phyloP scores from a whole-genome alignment of 2,797 vertebrate species.

The Sebastes matsubarae region DNA sequence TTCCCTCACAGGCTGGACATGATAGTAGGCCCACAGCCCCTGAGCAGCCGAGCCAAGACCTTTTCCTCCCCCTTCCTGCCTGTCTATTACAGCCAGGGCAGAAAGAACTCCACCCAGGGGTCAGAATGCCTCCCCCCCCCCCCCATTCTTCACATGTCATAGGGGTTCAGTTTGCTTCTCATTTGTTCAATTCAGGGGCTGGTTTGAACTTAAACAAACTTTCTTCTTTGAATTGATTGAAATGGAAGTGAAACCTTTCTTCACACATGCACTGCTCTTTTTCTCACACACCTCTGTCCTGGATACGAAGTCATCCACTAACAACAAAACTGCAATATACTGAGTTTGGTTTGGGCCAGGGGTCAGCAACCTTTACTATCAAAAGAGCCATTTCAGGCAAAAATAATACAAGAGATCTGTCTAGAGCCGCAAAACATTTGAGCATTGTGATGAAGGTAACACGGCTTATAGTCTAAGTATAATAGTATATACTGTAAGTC shows the following conservation, averaged over 20 bases:
- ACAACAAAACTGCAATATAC: background rate
- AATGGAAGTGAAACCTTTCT: background rate
- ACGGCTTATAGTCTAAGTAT: too few species aligned
- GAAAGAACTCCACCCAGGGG: constrained; percentile 81
- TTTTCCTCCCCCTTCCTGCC: constrained; percentile 81
- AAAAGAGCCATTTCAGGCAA: too few species aligned
- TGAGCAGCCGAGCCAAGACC: constrained; percentile 78
- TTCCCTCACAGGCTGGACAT: constrained; percentile 79
- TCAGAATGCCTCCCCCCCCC: constrained; percentile 62
- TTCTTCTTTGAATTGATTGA: constrained; percentile 30
- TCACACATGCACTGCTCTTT: background rate
- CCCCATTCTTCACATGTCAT: background rate
- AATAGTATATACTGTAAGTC: too few species aligned
- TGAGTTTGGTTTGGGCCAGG: background rate
- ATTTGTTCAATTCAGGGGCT: constrained; percentile 26
- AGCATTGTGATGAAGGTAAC: too few species aligned
- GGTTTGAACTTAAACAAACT: background rate
- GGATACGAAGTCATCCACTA: background rate
- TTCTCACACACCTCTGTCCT: background rate
- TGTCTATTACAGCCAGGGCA: constrained; percentile 81
- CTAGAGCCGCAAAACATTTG: too few species aligned
- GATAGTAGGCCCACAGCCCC: constrained; percentile 79
- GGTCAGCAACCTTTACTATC: too few species aligned
- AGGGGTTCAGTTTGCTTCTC: constrained; percentile 17
- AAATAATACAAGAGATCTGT: too few species aligned